These are phyloP conservation scores for Yponomeuta cagnagella DNA, from an alignment of 2,888 invertebrate genomes.

Conservation along the genomic window DNA sequence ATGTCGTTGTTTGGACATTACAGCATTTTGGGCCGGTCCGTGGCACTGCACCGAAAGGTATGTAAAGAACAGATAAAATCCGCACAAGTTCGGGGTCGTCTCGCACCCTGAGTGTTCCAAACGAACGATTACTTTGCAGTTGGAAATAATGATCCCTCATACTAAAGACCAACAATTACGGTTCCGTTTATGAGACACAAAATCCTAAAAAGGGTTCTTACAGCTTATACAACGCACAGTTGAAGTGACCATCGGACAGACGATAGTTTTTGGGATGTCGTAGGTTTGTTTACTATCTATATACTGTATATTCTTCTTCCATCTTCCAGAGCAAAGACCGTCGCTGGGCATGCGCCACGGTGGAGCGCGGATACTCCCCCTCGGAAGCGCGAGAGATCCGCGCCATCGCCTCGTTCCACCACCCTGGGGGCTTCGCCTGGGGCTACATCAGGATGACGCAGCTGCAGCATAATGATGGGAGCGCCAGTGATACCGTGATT, in stretches of 20 bases:
- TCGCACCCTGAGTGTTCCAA: too few species aligned
- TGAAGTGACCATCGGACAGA: too few species aligned
- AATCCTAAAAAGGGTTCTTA: too few species aligned
- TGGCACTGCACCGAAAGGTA: conserved; percentile 86
- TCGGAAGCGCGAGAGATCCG: conserved; percentile 90
- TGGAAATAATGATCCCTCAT: too few species aligned
- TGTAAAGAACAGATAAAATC: background rate
- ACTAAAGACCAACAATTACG: too few species aligned
- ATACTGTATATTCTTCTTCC: background rate
- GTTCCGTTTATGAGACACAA: too few species aligned
- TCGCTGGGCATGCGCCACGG: conserved; percentile 89
- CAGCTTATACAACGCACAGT: too few species aligned
- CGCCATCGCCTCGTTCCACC: conserved; percentile 93
- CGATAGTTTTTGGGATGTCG: too few species aligned
- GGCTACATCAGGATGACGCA: conserved; percentile 93
- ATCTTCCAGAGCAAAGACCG: conserved; percentile 59
- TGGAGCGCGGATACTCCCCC: conserved; percentile 91
- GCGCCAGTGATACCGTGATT: conserved; percentile 91
- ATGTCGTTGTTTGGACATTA: conserved; percentile 87
- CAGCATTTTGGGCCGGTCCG: conserved; percentile 89
- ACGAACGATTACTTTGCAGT: too few species aligned
- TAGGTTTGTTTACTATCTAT: too few species aligned
- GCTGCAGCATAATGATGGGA: conserved; percentile 89
- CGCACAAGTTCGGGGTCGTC: too few species aligned
- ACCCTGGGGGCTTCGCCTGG: conserved; percentile 88